Percentiles rank a stretch among this genome's conserved stretches.
Evolutionary conservation across 2,797 vertebrate species (phyloP).

Genomic region (Sternotherus odoratus): DNA sequence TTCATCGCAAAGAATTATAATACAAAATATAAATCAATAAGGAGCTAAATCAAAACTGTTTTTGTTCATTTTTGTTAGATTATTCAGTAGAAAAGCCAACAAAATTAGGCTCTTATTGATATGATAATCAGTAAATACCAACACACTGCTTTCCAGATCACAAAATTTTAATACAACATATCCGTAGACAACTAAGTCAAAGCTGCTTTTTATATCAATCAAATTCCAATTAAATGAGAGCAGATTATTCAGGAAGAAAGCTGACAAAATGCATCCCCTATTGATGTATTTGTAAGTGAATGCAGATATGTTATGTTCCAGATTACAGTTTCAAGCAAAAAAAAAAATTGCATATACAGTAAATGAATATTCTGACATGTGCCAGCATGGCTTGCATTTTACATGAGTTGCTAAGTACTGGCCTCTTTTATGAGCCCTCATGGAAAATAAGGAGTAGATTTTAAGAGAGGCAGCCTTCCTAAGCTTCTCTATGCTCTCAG

Average conservation of each 20-base stretch:
- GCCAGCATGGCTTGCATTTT: neutral
- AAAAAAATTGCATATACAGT: neutral
- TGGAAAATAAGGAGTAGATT: neutral
- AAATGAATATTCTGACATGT: neutral
- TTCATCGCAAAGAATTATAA: neutral
- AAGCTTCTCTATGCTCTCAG: neutral
- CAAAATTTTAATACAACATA: conserved; percentile 20
- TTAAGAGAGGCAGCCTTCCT: neutral
- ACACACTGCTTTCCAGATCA: neutral
- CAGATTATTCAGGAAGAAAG: neutral
- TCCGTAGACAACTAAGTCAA: neutral
- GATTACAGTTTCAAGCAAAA: neutral
- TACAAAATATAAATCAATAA: neutral
- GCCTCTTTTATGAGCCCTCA: neutral
- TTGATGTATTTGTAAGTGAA: neutral
- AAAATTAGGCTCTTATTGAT: neutral
- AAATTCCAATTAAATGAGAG: neutral
- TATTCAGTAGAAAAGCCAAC: neutral
- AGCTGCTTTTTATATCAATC: neutral
- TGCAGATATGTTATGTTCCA: neutral
- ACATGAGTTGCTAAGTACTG: accelerated
- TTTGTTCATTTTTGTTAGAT: neutral
- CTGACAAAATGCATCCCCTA: neutral
- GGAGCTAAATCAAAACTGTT: neutral
- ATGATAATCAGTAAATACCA: conserved; percentile 2